A percentile compares a stretch with the other conserved stretches of the same genome.
These are phyloP conservation scores for Pomatorhinus ruficollis DNA, from an alignment of 2,113 vertebrate species.

Conservation along the genomic window DNA sequence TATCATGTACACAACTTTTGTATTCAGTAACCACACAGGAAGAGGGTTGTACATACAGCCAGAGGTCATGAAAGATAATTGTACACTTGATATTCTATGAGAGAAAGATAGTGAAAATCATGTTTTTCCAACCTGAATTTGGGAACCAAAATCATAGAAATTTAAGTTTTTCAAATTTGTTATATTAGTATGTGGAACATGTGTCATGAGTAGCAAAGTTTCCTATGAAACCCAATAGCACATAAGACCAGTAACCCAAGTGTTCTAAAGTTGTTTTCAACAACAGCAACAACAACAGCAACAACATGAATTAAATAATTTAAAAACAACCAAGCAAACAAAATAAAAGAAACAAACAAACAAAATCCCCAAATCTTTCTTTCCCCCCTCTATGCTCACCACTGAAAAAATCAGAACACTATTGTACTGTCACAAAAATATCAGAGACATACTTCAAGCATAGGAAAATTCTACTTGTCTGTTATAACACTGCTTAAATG, in stretches of 20 bases:
- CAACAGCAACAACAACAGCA: not conserved
- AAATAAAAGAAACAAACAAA: not conserved
- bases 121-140: not conserved
- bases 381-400: fast-evolving
- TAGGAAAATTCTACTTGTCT: not conserved
- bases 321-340: not conserved
- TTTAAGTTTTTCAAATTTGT: not conserved
- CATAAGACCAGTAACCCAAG: not conserved
- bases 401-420: not conserved
- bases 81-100: not conserved
- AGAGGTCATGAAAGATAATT: not conserved
- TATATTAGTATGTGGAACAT: not conserved
- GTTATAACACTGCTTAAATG: not conserved
- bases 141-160: not conserved
- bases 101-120: not conserved
- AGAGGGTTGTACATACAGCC: not conserved
- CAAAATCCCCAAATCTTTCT: not conserved
- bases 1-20: not conserved
- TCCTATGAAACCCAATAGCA: not conserved
- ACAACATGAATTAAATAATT: not conserved
- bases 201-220: not conserved
- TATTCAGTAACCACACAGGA: not conserved
- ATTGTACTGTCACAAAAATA: not conserved
- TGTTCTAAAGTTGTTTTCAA: not conserved
- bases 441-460: not conserved